Evolutionary conservation across 2,888 invertebrate genomes (phyloP), one percentile per base, ranked within the genome.

Genomic region (Coenonympha arcania): DNA sequence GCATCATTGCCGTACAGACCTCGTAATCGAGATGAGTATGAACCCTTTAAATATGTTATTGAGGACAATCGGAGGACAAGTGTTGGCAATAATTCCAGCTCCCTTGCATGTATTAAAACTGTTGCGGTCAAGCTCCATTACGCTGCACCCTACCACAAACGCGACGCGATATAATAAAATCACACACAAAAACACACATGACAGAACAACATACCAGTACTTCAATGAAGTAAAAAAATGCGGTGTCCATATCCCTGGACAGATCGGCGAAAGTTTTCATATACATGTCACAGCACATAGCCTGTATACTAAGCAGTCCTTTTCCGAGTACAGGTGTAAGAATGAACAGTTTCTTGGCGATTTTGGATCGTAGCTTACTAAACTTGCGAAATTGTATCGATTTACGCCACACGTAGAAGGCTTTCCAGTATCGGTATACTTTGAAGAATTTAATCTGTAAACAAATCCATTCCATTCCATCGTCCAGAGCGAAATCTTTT

Each of bases 321-420:
- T 88, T 89, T 11, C 92, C 89, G 58, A 96, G 71, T 4, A 91
- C 88, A 13, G 91, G 89, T 61, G 94, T 92, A 6, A 92, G 88
- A 55, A 92, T 88, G 63, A 95, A 95, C 1, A 95, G 83, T 68
- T 91, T 90, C 31, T 91, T 89, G 13, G 89, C 87, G 15, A 96
- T 72, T 56, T 80, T 81, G 48, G 80, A 82, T 54, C 89, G 86
- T 1, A 91, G 89, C 15, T 81, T 77, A 24, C 79, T 83, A 46
- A 90, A 90, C 72, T 95, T 95, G 51, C 89, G 88, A 65, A 88
- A 91, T 30, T 90, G 78, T 20, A 96, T 89, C 11, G 90, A 90
- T 71, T 92, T 92, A 50, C 89, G 87, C 95, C 95, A 95, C 0
- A 92, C 89, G 64, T 90, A 92, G 71, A 95, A 94, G 0, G 92